phyloP scores from a whole-genome alignment of 2,888 invertebrate genomes.

The Teinopalpus imperialis region DNA sequence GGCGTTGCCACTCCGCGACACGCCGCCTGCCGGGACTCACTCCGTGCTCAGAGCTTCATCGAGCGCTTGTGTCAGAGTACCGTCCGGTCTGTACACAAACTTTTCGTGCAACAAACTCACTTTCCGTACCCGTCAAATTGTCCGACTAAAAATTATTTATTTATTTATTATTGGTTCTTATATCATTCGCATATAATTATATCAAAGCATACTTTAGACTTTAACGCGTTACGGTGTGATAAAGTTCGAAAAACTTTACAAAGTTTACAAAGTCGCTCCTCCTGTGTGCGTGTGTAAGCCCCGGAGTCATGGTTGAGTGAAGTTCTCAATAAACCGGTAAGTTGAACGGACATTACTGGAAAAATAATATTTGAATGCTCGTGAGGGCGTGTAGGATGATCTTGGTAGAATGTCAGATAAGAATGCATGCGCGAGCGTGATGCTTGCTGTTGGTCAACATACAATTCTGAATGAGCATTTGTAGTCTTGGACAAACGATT shows the following conservation, averaged over 20 bases:
- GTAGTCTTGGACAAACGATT: neutral
- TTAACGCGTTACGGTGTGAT: conserved; percentile 38
- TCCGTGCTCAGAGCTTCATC: neutral
- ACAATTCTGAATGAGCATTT: neutral
- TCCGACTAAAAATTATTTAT: neutral
- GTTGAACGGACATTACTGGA: conserved; percentile 65
- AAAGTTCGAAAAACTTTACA: conserved; percentile 58
- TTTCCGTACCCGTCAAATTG: neutral
- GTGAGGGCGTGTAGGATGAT: neutral
- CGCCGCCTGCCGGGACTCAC: conserved; percentile 2
- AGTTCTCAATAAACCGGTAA: conserved; percentile 75
- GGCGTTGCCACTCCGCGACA: conserved; percentile 4
- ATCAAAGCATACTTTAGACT: conserved; percentile 35
- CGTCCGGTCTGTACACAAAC: conserved; percentile 8
- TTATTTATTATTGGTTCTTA: neutral
- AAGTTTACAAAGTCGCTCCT: conserved; percentile 47
- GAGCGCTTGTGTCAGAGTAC: neutral
- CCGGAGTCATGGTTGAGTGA: conserved; percentile 62
- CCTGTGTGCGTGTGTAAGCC: conserved; percentile 53
- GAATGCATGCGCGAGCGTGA: neutral
- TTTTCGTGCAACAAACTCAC: conserved; percentile 11
- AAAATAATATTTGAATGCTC: conserved; percentile 41
- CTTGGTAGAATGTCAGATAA: neutral
- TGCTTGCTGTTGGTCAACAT: neutral
- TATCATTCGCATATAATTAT: conserved; percentile 23